A percentile compares a stretch with the other conserved stretches of the same genome.
phyloP scores from a whole-genome alignment of 2,113 vertebrate genomes.

The Salvelinus namaycush region DNA sequence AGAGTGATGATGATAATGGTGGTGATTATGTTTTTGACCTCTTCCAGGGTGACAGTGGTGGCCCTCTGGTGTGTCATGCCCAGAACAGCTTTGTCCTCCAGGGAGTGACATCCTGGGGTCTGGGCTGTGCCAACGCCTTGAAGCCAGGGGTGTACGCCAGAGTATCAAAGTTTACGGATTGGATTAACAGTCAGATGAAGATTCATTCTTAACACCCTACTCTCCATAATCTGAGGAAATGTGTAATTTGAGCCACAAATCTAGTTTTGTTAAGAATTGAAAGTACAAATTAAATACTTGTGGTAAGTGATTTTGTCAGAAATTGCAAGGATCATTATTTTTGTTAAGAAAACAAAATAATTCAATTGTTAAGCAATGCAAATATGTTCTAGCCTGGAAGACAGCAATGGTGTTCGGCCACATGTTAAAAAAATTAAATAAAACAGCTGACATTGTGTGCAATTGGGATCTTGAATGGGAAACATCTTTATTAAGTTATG shows the following conservation, averaged over 20 bases:
- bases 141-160: slow-evolving; percentile 94
- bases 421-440: too few species aligned
- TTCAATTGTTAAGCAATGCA: background rate
- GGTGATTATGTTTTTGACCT: background rate
- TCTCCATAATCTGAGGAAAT: background rate
- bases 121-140: slow-evolving; percentile 90
- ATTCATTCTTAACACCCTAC: slow-evolving; percentile 21
- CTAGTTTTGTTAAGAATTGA: too few species aligned
- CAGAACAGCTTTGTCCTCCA: slow-evolving; percentile 86
- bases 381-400: background rate
- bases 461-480: background rate
- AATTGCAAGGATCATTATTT: background rate
- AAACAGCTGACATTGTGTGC: background rate
- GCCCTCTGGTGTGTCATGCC: slow-evolving; percentile 86
- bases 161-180: slow-evolving; percentile 83
- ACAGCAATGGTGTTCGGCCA: background rate
- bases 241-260: background rate
- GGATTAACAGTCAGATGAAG: slow-evolving; percentile 79
- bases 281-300: too few species aligned
- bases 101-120: slow-evolving; percentile 95
- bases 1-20: background rate
- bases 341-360: background rate
- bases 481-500: too few species aligned
- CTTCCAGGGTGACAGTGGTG: slow-evolving; percentile 93
- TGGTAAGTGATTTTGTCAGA: background rate